A percentile compares a stretch with the other conserved stretches of the same genome.
These are phyloP conservation scores for Micromys minutus DNA, from an alignment of 2,113 vertebrate genomes.

Conservation along the genomic window DNA sequence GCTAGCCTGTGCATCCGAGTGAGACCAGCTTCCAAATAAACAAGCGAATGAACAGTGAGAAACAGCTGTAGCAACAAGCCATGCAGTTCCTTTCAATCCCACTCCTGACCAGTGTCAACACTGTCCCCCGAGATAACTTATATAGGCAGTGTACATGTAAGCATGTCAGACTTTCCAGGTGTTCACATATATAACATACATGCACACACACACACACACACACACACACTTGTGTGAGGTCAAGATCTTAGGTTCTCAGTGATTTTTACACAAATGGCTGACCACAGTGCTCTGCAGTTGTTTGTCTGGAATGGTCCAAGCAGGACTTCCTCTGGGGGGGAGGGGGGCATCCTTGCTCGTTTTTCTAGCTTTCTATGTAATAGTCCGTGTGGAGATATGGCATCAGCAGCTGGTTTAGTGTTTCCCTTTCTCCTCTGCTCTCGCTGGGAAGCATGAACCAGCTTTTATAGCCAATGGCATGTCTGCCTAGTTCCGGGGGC, in stretches of 20 bases:
- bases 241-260: neutral
- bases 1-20: neutral
- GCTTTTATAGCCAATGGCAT: neutral
- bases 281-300: neutral
- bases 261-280: neutral
- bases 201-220: no score
- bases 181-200: no score
- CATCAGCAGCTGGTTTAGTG: no score
- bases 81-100: neutral
- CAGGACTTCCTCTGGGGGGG: neutral
- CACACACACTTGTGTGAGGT: neutral
- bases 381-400: neutral
- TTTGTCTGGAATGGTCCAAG: neutral
- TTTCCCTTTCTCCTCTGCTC: neutral
- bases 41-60: neutral
- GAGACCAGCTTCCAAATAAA: neutral
- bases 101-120: neutral
- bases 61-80: neutral
- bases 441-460: neutral
- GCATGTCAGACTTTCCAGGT: neutral
- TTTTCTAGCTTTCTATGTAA: neutral
- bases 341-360: neutral
- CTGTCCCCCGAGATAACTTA: neutral
- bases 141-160: neutral
- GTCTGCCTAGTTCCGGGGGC: neutral